Evolutionary conservation across 2,888 invertebrate species (phyloP).

Genomic region (Aphodius sticticus): DNA sequence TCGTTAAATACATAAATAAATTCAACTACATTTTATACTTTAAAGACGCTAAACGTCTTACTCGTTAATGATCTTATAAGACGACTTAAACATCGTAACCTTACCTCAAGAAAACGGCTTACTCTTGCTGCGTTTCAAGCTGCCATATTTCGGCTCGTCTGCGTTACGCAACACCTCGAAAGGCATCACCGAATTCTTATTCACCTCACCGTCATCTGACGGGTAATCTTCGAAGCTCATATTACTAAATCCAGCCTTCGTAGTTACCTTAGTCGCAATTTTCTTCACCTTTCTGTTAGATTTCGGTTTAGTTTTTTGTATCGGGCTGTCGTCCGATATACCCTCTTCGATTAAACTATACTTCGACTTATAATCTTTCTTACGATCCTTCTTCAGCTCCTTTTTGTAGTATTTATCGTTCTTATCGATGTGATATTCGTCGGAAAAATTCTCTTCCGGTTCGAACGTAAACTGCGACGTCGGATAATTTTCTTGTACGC

Average conservation of each 20-base stretch:
- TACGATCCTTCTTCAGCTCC: slow-evolving; percentile 51
- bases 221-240: slow-evolving; percentile 81
- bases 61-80: slow-evolving; percentile 34
- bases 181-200: slow-evolving; percentile 63
- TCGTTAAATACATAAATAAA: too few species aligned
- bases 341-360: slow-evolving; percentile 64
- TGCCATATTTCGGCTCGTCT: slow-evolving; percentile 61
- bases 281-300: slow-evolving; percentile 40
- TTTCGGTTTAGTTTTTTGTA: neutral
- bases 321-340: slow-evolving; percentile 54
- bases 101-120: slow-evolving; percentile 64
- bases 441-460: neutral
- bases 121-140: slow-evolving; percentile 59
- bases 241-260: slow-evolving; percentile 71
- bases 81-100: slow-evolving; percentile 40
- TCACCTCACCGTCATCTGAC: slow-evolving; percentile 65
- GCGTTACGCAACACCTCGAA: slow-evolving; percentile 69
- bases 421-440: neutral
- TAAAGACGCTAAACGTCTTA: neutral
- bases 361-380: slow-evolving; percentile 61
- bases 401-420: neutral
- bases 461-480: neutral
- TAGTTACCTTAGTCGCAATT: slow-evolving; percentile 49
- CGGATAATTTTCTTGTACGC: too few species aligned
- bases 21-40: neutral